A percentile compares a stretch with the other conserved stretches of the same genome.
Conservation (phyloP, 1,140 invertebrate species). For the Akabosia matsudoensis region DNA sequence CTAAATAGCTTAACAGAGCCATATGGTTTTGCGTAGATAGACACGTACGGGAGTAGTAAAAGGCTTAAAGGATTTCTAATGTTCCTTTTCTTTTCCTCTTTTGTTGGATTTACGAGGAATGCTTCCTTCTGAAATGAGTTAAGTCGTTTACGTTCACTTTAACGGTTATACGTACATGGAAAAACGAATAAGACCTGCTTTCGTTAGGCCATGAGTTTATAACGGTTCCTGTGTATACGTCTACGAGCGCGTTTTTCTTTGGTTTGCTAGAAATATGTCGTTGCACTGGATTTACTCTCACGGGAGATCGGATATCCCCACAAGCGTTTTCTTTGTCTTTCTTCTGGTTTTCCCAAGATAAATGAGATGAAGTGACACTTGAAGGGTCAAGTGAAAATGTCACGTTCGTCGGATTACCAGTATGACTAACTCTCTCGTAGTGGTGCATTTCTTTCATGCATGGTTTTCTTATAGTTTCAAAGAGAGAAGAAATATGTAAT, state of each 20-base stretch:
- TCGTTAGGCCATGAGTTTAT: no score
- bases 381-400: constrained; percentile 16
- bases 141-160: not conserved
- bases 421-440: no score
- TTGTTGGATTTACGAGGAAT: not conserved
- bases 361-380: not conserved
- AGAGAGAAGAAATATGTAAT: not conserved
- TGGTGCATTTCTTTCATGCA: no score
- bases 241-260: not conserved
- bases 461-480: not conserved
- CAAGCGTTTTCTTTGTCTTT: not conserved
- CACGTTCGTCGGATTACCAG: constrained; percentile 4
- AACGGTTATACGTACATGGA: no score
- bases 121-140: not conserved
- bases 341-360: constrained; percentile 1
- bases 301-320: not conserved
- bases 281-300: not conserved
- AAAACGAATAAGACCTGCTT: no score
- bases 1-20: not conserved
- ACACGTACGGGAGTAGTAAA: not conserved
- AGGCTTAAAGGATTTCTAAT: constrained; percentile 9
- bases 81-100: not conserved
- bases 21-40: not conserved
- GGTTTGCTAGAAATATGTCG: not conserved
- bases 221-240: not conserved